Evolutionary conservation across 2,113 vertebrate genomes (phyloP).

Genomic region (Sebastes schlegelii): DNA sequence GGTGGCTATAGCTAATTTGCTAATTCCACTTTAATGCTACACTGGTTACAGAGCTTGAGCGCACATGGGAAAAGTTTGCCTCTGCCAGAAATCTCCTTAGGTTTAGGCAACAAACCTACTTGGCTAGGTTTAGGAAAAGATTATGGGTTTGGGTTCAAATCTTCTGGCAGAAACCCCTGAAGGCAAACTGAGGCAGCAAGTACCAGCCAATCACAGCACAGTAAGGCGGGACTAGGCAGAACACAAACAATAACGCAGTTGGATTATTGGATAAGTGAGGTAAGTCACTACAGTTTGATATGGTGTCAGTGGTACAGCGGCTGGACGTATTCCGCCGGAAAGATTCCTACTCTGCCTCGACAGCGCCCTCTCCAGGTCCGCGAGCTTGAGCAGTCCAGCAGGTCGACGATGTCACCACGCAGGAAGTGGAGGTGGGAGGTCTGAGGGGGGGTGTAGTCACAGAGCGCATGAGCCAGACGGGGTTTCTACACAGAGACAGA

Average conservation of each 20-base stretch:
- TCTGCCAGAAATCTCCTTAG: no score
- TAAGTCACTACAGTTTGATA: constrained; percentile 16
- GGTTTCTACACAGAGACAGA: constrained; percentile 67
- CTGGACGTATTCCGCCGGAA: constrained; percentile 88
- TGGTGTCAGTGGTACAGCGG: constrained; percentile 77
- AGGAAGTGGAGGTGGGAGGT: constrained; percentile 87
- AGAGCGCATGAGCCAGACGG: constrained; percentile 88
- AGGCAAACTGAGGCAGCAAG: no score
- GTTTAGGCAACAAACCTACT: no score
- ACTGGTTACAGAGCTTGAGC: no score
- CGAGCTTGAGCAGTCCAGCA: constrained; percentile 85
- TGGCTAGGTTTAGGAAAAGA: no score
- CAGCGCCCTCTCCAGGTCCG: constrained; percentile 89
- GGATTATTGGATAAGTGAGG: constrained; percentile 1
- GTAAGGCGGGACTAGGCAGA: no score
- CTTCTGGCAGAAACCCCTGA: no score
- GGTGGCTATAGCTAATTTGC: no score
- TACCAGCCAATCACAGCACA: no score
- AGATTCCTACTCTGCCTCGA: constrained; percentile 84
- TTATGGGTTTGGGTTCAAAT: no score
- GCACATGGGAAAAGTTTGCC: no score
- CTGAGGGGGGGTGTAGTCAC: constrained; percentile 84
- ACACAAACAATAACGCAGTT: not conserved
- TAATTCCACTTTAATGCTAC: no score
- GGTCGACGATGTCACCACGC: constrained; percentile 89